Base-by-base conservation (phyloP, 2,797 vertebrate genomes). In the Chelidonichthys spinosus region DNA sequence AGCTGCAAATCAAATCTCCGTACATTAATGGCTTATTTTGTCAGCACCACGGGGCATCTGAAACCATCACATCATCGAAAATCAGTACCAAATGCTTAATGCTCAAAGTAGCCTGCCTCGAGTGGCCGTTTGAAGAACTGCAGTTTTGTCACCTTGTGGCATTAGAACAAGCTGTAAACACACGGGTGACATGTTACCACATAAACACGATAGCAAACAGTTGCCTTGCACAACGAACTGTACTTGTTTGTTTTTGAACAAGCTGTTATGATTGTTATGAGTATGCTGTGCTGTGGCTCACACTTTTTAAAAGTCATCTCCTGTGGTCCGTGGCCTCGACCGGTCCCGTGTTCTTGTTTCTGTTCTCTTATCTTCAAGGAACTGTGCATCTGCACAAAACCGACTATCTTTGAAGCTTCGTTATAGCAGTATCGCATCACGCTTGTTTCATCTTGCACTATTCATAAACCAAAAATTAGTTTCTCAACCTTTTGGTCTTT, bases 281-380 rank as follows among this genome's bases (percentile, higher is more conserved):
- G 46, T 44, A 15, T 59, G 52, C 36, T 11, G 18, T 69, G 49
- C 47, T 61, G 62, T 14, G 52, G 47, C 52, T 59, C 36, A n/a
- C 0, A 62, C 37, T 72, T 83, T 74, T 52, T 59, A 63, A 49
- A n/a, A 47, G 53, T 44, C 71, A 32, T 72, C 64, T 70, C 67
- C 59, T 33, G 44, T 36, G 11, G 66, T 47, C 62, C 72, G 65
- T 58, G 72, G 49, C 69, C 58, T 60, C 6, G 0, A 33, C 69
- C 8, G 39, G 47, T 52, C 67, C 42, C 58, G 50, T 78, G 67
- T 67, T 81, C 68, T 78, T 79, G 55, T 85, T 85, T 74, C 74
- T 78, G 74, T 81, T 88, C 74, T 85, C 74, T 90, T 88, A 85
- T 91, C 83, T 74, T 84, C 65, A 83, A 83, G 69, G 60, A 86